Conservation (phyloP, 2,888 invertebrate genomes). For the Clostera curtula region DNA sequence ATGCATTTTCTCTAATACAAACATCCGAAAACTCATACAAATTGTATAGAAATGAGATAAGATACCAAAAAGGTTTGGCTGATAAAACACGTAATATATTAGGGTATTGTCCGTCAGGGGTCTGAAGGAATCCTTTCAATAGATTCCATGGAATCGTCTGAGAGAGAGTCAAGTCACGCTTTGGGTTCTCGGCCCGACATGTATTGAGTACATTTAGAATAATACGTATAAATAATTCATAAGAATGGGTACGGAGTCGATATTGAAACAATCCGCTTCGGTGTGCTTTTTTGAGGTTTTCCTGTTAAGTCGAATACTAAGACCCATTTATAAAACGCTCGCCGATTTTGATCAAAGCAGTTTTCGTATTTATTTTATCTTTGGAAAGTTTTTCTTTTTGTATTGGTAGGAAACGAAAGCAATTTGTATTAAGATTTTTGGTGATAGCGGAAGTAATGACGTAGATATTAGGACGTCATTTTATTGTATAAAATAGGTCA, state of each 20-base stretch:
- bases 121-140: constrained; percentile 17
- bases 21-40: constrained; percentile 22
- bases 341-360: no score
- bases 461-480: no score
- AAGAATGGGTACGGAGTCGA: constrained; percentile 34
- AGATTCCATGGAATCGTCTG: constrained; percentile 20
- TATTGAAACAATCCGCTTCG: constrained; percentile 52
- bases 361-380: no score
- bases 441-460: no score
- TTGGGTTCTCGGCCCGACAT: constrained; percentile 28
- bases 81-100: constrained; percentile 23
- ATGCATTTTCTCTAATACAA: constrained; percentile 11
- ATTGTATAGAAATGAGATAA: constrained; percentile 21
- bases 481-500: no score
- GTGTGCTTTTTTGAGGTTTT: constrained; percentile 36
- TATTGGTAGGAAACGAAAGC: no score
- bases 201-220: constrained; percentile 24
- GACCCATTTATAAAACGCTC: no score
- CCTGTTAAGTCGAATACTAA: constrained; percentile 33
- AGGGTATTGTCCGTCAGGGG: constrained; percentile 22
- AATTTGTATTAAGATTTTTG: no score
- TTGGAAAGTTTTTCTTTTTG: no score
- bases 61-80: constrained; percentile 20
- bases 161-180: constrained; percentile 42
- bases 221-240: constrained; percentile 61